These are phyloP conservation scores for Spheniscus humboldti DNA, from an alignment of 2,797 vertebrate genomes.

Conservation along the genomic window DNA sequence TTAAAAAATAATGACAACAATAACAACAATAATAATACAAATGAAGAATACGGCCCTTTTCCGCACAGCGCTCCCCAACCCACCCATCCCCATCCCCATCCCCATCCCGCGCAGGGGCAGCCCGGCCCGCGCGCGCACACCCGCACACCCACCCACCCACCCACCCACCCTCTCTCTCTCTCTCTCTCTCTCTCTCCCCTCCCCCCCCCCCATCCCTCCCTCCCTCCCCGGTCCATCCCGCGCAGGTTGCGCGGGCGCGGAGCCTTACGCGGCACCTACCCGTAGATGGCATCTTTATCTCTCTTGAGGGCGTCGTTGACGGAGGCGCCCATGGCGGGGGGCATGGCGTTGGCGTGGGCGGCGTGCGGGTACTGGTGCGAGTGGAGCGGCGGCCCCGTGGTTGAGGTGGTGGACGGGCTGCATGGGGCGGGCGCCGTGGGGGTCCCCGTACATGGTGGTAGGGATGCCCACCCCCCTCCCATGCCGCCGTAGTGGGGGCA, in stretches of 20 bases:
- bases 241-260: not conserved
- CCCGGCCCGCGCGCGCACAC: not conserved
- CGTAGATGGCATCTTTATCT: constrained; percentile 99
- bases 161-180: no score
- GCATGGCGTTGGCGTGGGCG: constrained; percentile 95
- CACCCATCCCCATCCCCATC: not conserved
- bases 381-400: constrained; percentile 95
- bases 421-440: constrained; percentile 95
- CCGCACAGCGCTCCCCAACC: not conserved
- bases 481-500: constrained; percentile 97
- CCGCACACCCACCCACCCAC: no score
- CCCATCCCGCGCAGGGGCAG: not conserved
- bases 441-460: constrained; percentile 97
- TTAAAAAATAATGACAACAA: not conserved
- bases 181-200: no score
- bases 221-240: not conserved
- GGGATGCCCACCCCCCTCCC: constrained; percentile 98
- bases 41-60: not conserved
- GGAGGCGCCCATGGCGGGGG: constrained; percentile 96
- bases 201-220: no score
- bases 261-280: constrained; percentile 77
- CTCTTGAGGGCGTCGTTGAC: constrained; percentile 99
- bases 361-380: constrained; percentile 97
- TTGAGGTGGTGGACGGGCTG: constrained; percentile 96
- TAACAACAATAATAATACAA: not conserved